Evolutionary conservation across 2,888 invertebrate species (phyloP), one percentile per base, ranked within the genome.

Genomic region (Thera britannica): DNA sequence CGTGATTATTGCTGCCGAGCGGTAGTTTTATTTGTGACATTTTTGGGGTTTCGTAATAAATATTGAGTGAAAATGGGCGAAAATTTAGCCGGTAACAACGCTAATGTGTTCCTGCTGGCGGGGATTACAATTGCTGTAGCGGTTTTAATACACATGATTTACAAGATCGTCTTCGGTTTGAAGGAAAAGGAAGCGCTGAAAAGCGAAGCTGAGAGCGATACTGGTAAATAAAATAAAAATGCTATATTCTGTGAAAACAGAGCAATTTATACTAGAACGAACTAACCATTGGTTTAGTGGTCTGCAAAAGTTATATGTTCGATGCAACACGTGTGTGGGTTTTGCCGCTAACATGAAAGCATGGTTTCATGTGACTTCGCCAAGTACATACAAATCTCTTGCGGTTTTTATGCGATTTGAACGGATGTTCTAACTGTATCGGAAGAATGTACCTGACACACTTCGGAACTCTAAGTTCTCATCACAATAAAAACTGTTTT

Each of bases 61-160:
- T 89, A 82, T 79, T 92, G 77, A 85, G 90, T 92, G 90, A 92
- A 91, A 91, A 92, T 92, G 90, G 88, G 86, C 79, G 89, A 90
- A 70, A 81, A 82, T 78, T 80, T 85, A 83, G 88, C 89, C 89
- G 88, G 88, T 86, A 78, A 81, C 74, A 85, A 80, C 77, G 74
- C 79, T 70, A 87, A 89, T 76, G 76, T 83, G 73, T 82, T 87
- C 77, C 75, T 90, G 38, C 70, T 88, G 72, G 83, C 83, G 63
- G 87, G 83, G 72, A 73, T 87, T 73, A 86, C 92, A 58, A 67
- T 90, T 76, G 72, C 90, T 59, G 68, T 83, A 72, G 88, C 90
- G 87, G 83, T 89, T 79, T 74, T 90, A 74, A 60, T 92, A 82
- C 89, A 92, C 78, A 86, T 88, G 77, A 76, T 90, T 69, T 90